These are phyloP conservation scores for Alethe diademata DNA, from an alignment of 2,113 vertebrate genomes.

Conservation along the genomic window DNA sequence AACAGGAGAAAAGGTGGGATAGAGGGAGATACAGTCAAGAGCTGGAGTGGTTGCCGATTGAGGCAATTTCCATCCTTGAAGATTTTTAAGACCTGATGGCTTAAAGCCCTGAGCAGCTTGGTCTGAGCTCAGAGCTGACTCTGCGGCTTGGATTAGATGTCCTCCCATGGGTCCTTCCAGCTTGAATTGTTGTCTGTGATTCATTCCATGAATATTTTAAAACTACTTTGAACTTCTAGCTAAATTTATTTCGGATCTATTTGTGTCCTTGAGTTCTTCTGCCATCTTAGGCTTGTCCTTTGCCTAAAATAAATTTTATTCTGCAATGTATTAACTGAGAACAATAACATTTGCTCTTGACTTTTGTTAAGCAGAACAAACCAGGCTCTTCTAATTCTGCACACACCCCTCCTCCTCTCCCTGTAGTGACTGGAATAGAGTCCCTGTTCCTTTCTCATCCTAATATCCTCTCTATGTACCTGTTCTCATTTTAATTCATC, in stretches of 20 bases:
- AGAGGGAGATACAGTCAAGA: not conserved
- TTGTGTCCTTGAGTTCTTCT: not conserved
- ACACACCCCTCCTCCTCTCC: not conserved
- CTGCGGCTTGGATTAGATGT: not conserved
- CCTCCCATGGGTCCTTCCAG: not conserved
- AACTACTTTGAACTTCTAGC: not conserved
- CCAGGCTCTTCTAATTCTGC: not conserved
- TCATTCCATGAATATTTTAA: slow-evolving; percentile 20
- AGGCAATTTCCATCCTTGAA: not conserved
- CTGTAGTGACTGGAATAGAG: not conserved
- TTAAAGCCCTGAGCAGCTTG: not conserved
- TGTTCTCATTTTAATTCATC: not conserved
- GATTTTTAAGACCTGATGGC: not conserved
- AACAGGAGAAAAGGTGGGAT: not conserved
- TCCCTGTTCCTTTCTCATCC: not conserved
- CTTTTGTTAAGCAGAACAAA: not conserved
- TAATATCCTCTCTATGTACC: not conserved
- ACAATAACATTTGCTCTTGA: not conserved
- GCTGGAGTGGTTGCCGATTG: not conserved
- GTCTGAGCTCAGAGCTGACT: not conserved
- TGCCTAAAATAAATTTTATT: not conserved
- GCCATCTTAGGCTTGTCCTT: not conserved
- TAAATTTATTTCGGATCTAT: not conserved
- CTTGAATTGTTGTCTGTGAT: not conserved
- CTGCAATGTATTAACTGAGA: not conserved